Evolutionary conservation across 1,140 invertebrate species (phyloP), one percentile per base, ranked within the genome.

Genomic region (Lordiphosa mommai): DNA sequence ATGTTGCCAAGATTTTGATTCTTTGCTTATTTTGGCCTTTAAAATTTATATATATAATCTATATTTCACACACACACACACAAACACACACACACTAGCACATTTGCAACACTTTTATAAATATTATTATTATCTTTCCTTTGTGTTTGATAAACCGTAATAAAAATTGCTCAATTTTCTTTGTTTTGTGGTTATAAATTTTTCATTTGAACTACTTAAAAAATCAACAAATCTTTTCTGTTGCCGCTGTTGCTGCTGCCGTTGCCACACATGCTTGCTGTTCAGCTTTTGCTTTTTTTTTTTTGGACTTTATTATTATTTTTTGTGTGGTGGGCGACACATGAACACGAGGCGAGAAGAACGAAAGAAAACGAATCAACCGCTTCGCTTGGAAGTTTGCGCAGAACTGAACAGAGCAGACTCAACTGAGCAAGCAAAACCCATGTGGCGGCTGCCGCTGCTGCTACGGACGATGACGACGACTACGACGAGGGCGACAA

Each of bases 341-440:
- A 50, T 63, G 41, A 52, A 43, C 17, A 40, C 33, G 36, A 27
- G 49, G 49, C 49, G 49, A 38, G 36, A 12, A 32, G 37, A 49
- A 32, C 36, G 47, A 61, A 16, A 41, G 14, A 43, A 61, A 55
- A 63, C 58, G 64, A 72, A 76, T 58, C 64, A 80, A 69, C 72
- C 74, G 68, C 64, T 76, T 65, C 72, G 74, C 55, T 72, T 80
- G 74, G 76, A 79, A 80, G 82, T 86, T 71, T 66, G 59, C 65
- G 79, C 56, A 58, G 49, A 79, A 85, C 51, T 85, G 60, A 80
- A 68, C 37, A 69, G 50, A 52, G 61, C 59, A 53, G 38, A 48
- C 38, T 64, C 70, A 67, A 71, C 53, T 64, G 48, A 49, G 50
- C 44, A 58, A 51, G 48, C 46, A 47, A 60, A 33, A 48, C n/a